Evolutionary conservation across 2,888 invertebrate genomes (phyloP), one percentile per base, ranked within the genome.

Genomic region (Thereva unica): DNA sequence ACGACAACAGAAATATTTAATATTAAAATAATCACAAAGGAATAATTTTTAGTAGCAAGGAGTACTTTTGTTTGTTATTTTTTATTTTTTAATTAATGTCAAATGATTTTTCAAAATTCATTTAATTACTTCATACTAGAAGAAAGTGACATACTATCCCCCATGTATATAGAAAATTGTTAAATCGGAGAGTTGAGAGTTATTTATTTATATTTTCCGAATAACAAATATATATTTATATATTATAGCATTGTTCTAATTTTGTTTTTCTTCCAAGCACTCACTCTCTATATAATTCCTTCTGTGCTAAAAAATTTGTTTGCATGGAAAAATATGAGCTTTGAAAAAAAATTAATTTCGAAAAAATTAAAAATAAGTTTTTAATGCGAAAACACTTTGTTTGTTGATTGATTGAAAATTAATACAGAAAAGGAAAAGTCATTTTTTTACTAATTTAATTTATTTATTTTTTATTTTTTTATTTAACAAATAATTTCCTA

Each of bases 101-200:
- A 23, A 23, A 23, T 23, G 23, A 23, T 23, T 23, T 23, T 23
- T 23, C 23, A 23, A 23, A 23, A 23, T 23, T 23, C 23, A 23
- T 23, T 23, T 23, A 23, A 23, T 23, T 23, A 23, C 23, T 23
- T 23, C 23, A 23, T 23, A 23, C 23, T 23, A 23, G 23, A 23
- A 47, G 23, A 56, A 9, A 38, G 5, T 50, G 40, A 61, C 41
- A 41, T 47, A 61, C 4, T 61, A 50, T 50, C 50, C 49, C 49
- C 61, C 50, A 50, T 61, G 50, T 47, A 61, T 61, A 61, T 38
- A 50, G 49, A 50, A 37, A 50, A 41, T 23, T 37, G 23, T 23
- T 23, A 23, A 23, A 23, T 23, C 23, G 23, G 61, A 61, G 61
- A 61, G 61, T 61, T 61, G 61, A 61, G 61, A 61, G 61, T 49